Conservation (phyloP, 2,113 vertebrate species). For the Pseudonaja textilis region DNA sequence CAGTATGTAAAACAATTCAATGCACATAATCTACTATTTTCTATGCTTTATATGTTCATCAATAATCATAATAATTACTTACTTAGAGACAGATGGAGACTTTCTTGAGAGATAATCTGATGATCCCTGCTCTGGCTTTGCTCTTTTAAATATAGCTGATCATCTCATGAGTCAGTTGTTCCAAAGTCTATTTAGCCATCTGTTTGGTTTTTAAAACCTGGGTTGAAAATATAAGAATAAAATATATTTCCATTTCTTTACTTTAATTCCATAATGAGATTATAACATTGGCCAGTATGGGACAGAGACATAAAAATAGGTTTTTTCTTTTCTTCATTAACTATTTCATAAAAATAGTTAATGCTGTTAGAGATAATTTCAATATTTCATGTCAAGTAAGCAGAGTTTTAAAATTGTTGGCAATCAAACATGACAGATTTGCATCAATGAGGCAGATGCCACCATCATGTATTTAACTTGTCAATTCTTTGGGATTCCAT, state of each 20-base stretch:
- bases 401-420: not conserved
- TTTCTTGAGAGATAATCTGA: conserved; percentile 65
- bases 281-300: conserved; percentile 13
- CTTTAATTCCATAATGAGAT: not conserved
- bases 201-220: conserved; percentile 62
- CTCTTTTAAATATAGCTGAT: conserved; percentile 63
- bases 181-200: conserved; percentile 52
- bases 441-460: not conserved
- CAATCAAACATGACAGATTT: not conserved
- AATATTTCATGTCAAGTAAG: not conserved
- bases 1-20: not conserved
- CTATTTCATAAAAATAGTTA: not conserved
- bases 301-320: not conserved
- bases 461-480: not conserved
- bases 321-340: not conserved
- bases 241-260: conserved; percentile 39
- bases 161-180: conserved; percentile 64
- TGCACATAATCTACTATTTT: not conserved
- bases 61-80: not conserved
- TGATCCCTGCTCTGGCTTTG: conserved; percentile 60
- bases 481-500: not conserved
- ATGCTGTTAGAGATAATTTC: not conserved
- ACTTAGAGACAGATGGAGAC: conserved; percentile 49
- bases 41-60: not conserved
- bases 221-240: conserved; percentile 52